These are phyloP conservation scores for Lucinisca nassula DNA, from an alignment of 2,888 invertebrate genomes.

Conservation along the genomic window DNA sequence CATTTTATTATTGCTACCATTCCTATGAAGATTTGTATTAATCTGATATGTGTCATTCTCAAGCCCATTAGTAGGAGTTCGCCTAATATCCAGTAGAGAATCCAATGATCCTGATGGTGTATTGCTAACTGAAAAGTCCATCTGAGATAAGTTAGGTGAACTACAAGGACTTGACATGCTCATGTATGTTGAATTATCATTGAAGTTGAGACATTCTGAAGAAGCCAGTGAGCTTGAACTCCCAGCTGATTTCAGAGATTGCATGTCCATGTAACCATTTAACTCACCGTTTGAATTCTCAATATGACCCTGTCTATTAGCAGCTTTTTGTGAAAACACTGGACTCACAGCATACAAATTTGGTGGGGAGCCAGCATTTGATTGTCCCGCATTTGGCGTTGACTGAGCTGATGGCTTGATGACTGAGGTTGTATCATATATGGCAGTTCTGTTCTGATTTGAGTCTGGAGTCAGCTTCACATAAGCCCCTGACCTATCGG, in stretches of 20 bases:
- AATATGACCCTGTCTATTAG: conserved; percentile 38
- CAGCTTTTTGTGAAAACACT: conserved; percentile 60
- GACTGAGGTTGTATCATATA: conserved; percentile 40
- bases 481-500: conserved; percentile 41
- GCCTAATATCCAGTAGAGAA: conserved; percentile 64
- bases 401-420: conserved; percentile 62
- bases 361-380: conserved; percentile 22
- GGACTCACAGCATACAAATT: conserved; percentile 71
- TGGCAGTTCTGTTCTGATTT: conserved; percentile 20
- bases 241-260: conserved; percentile 60
- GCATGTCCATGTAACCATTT: conserved; percentile 75
- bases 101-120: conserved; percentile 76
- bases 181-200: conserved; percentile 77
- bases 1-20: conserved; percentile 26
- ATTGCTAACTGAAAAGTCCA: conserved; percentile 73
- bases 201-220: conserved; percentile 69
- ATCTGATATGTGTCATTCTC: conserved; percentile 68
- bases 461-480: conserved; percentile 52
- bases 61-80: conserved; percentile 66
- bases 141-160: conserved; percentile 77
- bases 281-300: conserved; percentile 14
- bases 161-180: conserved; percentile 79
- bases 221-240: conserved; percentile 72
- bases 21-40: conserved; percentile 60
- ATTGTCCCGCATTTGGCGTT: conserved; percentile 7